phyloP scores from a whole-genome alignment of 1,140 invertebrate genomes.

The Homarus americanus region DNA sequence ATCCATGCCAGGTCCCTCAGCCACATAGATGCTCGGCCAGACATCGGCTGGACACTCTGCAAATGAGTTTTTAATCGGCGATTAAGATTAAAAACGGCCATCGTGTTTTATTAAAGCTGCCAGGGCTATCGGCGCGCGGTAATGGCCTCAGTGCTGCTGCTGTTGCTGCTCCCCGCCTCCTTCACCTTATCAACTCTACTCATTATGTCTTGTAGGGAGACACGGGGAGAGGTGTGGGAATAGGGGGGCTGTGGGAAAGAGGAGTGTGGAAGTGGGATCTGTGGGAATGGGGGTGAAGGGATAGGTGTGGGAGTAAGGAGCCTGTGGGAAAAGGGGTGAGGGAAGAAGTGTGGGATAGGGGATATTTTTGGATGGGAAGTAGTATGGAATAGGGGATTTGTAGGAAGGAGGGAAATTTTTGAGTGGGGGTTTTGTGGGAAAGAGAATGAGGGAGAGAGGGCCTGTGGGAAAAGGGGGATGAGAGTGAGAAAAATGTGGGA shows the following conservation, averaged over 20 bases:
- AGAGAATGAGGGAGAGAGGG: no score
- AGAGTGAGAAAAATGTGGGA: no score
- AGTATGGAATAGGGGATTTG: no score
- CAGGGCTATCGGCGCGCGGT: neutral
- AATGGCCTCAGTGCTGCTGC: conserved; percentile 9
- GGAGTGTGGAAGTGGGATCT: neutral
- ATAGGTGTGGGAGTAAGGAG: no score
- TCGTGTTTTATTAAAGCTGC: conserved; percentile 40
- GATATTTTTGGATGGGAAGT: no score
- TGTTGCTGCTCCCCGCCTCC: neutral
- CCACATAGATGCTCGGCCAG: neutral
- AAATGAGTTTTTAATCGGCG: conserved; percentile 54
- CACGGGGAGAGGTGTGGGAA: neutral
- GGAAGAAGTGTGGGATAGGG: no score
- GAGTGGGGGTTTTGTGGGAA: no score
- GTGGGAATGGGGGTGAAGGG: neutral
- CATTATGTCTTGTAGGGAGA: neutral
- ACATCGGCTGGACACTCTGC: conserved; percentile 41
- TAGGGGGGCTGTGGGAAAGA: neutral
- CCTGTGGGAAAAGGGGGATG: no score
- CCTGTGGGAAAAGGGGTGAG: no score
- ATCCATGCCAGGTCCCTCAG: neutral
- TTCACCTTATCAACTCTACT: conserved; percentile 32
- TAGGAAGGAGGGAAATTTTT: no score
- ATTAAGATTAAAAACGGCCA: conserved; percentile 39